Percentiles rank a stretch among this genome's conserved stretches.
These are phyloP conservation scores for Menidia beryllina DNA, from an alignment of 2,113 vertebrate species.

Conservation along the genomic window DNA sequence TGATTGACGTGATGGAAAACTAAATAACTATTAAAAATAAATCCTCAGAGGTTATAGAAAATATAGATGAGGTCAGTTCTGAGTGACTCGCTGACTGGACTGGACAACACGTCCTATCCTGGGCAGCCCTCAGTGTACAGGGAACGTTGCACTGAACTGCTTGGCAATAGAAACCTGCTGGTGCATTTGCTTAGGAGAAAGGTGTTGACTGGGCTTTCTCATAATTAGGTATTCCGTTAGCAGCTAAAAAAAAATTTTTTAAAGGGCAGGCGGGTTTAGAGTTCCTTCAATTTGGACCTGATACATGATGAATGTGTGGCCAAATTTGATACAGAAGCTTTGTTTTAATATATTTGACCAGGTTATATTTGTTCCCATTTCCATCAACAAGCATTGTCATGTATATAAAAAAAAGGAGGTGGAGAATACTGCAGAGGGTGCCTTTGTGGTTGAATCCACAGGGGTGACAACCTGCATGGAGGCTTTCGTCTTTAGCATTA, in stretches of 20 bases:
- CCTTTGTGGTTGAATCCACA: conserved; percentile 47
- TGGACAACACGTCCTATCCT: conserved; percentile 36
- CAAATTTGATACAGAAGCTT: conserved; percentile 44
- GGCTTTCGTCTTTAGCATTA: conserved; percentile 41
- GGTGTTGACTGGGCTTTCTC: conserved; percentile 67
- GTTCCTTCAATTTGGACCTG: conserved; percentile 60
- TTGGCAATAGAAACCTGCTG: conserved; percentile 40
- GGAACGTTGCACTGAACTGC: conserved; percentile 36
- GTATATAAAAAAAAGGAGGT: conserved; percentile 30
- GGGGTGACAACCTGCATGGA: conserved; percentile 55
- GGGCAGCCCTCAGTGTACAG: conserved; percentile 38
- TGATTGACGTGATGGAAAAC: conserved; percentile 72
- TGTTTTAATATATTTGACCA: conserved; percentile 54
- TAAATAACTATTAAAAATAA: conserved; percentile 55
- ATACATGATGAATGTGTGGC: conserved; percentile 52
- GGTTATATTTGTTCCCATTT: conserved; percentile 40
- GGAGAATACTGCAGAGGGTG: conserved; percentile 14
- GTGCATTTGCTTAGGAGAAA: conserved; percentile 35
- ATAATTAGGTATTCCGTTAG: conserved; percentile 71
- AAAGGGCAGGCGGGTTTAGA: conserved; percentile 57
- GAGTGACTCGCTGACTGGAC: conserved; percentile 48
- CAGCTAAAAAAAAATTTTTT: too few species aligned
- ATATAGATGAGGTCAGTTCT: conserved; percentile 14
- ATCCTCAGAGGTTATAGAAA: conserved; percentile 20
- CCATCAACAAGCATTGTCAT: conserved; percentile 38